Percentiles rank a stretch among this genome's conserved stretches.
Conservation (phyloP, 2,113 vertebrate genomes). For the Gobio gobio region DNA sequence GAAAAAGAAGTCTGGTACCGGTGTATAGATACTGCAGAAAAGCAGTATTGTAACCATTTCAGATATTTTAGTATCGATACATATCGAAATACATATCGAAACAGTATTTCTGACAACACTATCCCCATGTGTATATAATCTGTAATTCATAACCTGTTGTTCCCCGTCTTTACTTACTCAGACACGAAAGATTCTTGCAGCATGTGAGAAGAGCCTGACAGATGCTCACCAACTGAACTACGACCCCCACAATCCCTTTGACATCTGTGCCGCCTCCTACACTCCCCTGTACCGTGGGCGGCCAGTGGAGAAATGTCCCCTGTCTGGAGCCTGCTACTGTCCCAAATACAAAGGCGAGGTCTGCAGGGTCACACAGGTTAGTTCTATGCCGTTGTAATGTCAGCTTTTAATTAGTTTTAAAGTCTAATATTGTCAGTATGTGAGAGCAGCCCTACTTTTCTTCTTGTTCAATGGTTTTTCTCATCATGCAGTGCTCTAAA, state of each 20-base stretch:
- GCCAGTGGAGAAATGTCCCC: constrained; percentile 91
- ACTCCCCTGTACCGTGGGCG: constrained; percentile 94
- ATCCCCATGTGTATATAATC: background rate
- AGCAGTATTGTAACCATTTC: too few species aligned
- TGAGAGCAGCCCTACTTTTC: background rate
- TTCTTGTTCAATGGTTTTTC: background rate
- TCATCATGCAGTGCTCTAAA: background rate
- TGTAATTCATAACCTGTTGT: background rate
- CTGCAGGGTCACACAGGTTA: constrained; percentile 91
- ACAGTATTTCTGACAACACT: too few species aligned
- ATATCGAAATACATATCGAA: too few species aligned
- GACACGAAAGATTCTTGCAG: constrained; percentile 94
- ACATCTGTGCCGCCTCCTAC: constrained; percentile 93
- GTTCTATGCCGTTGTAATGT: constrained; percentile 16
- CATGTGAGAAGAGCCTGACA: constrained; percentile 90
- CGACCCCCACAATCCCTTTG: constrained; percentile 97
- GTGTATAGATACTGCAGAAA: too few species aligned
- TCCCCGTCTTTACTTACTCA: constrained; percentile 56
- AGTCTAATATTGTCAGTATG: background rate
- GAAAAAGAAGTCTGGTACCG: too few species aligned
- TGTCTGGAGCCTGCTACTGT: constrained; percentile 94
- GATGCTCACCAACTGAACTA: constrained; percentile 94
- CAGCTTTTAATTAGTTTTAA: background rate
- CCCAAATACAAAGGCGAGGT: constrained; percentile 91
- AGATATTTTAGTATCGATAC: too few species aligned